Base-by-base conservation (phyloP, 2,797 vertebrate species). In the Eulemur coronatus region DNA sequence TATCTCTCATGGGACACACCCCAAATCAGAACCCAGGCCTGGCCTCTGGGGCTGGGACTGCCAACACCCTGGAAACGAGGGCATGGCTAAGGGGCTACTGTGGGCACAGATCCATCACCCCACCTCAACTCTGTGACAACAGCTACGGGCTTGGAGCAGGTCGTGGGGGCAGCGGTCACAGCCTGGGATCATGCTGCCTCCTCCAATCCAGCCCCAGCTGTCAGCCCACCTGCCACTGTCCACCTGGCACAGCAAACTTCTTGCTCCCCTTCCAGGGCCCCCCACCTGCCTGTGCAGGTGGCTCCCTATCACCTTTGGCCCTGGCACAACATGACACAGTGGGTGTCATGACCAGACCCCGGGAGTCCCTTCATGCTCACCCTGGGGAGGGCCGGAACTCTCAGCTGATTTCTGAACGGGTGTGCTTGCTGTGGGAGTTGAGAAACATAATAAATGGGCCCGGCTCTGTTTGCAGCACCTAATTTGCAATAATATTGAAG, bases 401-500 rank as follows among this genome's bases (percentile, higher is more conserved):
- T 98, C 92, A 86, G 82, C 98, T 98, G 98, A 98, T 98, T 98
- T 98, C 97, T 98, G 98, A 98, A 98, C 97, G 95, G 96, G 98
- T 97, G 97, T 97, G 98, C 97, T 97, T 98, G 98, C 98, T 94
- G 95, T 96, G 97, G 98, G 98, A 98, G 98, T 97, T 98, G 98
- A 97, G 97, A 98, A 98, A 98, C 98, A 98, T 99, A 98, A 98
- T 97, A 98, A 98, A 99, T 98, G 98, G 98, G 98, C 98, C 97
- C 95, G 73, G 98, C 98, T 98, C 98, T 94, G 75, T 97, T 97
- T 98, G 98, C 97, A 97, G 98, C 98, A 98, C 98, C 98, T 99
- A 98, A 99, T 99, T 99, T 99, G 98, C 98, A 98, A 99, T 99
- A 99, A 99, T 98, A 99, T 98, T 98, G 98, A 98, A 98, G 98